Evolutionary conservation across 2,888 invertebrate species (phyloP), one percentile per base, ranked within the genome.

Genomic region (Tenthredo scrophulariae): DNA sequence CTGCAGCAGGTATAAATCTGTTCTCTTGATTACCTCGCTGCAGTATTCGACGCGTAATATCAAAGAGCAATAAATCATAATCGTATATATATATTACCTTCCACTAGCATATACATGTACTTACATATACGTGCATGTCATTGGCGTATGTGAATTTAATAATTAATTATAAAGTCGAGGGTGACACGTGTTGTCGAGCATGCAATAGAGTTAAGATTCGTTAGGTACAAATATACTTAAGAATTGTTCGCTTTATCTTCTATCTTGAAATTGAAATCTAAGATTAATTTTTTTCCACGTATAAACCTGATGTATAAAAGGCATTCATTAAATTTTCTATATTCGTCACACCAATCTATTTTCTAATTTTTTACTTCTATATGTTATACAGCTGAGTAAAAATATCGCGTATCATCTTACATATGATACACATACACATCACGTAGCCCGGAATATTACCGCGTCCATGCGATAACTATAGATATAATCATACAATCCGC

Each of bases 181-280:
- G 26, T 62, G 10, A 29, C 26, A 70, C 37, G 26, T 37, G 70
- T 40, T 70, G 15, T 33, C n/a, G 46, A 46, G n/a, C 13, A 7
- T 22, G 75, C 75, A 22, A 29, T 75, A n/a, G 46, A 75, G 46
- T 75, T 75, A 26, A 26, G 75, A 43, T 46, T 75, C 75, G 26
- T 75, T 43, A 67, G 26, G 29, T 15, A 67, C 0, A 67, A 67
- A 29, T 67, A 33, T 26, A 26, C n/a, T 18, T 54, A 67, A 67
- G 15, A 33, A 9, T 67, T 29, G 67, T 67, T 33, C 67, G 26
- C 67, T 15, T 10, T 67, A 15, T 29, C 26, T 26, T 67, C 33
- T 29, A 67, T 67, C 67, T 67, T 22, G 5, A 33, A 54, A 54
- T 54, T 26, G 33, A 0, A 67, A 67, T 67, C 67, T 67, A 15